Conservation (phyloP, 2,797 vertebrate species). For the Muscicapa comitata region DNA sequence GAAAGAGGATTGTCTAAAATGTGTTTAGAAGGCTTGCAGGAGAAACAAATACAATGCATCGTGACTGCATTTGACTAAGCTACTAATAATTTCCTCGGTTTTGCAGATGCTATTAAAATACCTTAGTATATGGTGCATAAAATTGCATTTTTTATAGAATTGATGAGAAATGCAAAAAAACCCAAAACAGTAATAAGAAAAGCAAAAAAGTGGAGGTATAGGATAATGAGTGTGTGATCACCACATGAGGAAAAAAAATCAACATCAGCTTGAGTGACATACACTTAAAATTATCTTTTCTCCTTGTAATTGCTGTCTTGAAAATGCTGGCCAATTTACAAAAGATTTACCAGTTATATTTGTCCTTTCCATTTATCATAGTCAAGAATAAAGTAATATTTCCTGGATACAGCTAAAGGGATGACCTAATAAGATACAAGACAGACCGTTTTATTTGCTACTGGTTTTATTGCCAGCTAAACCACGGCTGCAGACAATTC, state of each 20-base stretch:
- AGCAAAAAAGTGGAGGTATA: background rate
- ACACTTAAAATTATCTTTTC: background rate
- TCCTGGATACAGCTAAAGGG: background rate
- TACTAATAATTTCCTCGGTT: background rate
- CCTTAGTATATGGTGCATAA: slow-evolving; percentile 43
- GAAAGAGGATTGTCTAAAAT: slow-evolving; percentile 20
- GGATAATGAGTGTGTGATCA: background rate
- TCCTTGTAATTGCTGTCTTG: background rate
- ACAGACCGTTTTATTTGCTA: background rate
- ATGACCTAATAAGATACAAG: background rate
- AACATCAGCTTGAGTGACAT: background rate
- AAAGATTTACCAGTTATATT: background rate
- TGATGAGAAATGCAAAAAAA: background rate
- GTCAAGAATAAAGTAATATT: background rate
- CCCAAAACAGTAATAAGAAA: background rate
- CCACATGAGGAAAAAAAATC: background rate
- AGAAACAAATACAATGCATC: background rate
- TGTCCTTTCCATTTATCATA: background rate
- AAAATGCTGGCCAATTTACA: background rate
- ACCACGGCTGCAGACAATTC: background rate
- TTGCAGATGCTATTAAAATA: background rate
- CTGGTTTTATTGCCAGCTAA: background rate
- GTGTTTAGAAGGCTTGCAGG: slow-evolving; percentile 2
- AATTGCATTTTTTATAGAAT: background rate
- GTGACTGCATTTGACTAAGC: background rate